These are phyloP conservation scores for Sinohyriopsis cumingii DNA, from an alignment of 2,888 invertebrate genomes.

Conservation along the genomic window DNA sequence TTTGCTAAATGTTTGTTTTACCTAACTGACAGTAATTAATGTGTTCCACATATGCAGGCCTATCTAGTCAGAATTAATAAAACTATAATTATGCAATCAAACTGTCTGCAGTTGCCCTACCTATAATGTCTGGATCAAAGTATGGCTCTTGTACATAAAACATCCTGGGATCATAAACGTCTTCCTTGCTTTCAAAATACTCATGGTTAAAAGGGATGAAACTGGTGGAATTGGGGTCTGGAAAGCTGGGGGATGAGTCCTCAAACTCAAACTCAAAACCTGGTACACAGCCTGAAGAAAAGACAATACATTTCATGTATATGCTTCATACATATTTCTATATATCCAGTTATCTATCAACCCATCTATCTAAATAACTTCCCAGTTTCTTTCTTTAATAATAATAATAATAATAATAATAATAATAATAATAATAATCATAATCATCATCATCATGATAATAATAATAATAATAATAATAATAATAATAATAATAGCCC, in stretches of 20 bases:
- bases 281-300: conserved; percentile 2
- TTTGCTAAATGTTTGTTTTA: no score
- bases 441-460: no score
- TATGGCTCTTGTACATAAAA: conserved; percentile 75
- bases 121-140: conserved; percentile 90
- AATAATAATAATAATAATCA: no score
- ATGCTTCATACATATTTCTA: no score
- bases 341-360: no score
- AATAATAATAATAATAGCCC: no score
- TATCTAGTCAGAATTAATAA: not conserved
- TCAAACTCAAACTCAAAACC: conserved; percentile 29
- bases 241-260: conserved; percentile 55
- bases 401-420: no score
- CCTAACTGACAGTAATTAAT: no score
- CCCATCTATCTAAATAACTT: no score
- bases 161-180: conserved; percentile 53
- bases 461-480: no score
- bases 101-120: conserved; percentile 34
- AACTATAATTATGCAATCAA: not conserved
- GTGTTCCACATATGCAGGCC: no score
- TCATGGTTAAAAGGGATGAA: conserved; percentile 68
- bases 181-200: conserved; percentile 55
- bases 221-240: conserved; percentile 40
- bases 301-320: not conserved
- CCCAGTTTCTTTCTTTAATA: no score